phyloP scores from a whole-genome alignment of 2,888 invertebrate genomes.

The Diarsia mendica region DNA sequence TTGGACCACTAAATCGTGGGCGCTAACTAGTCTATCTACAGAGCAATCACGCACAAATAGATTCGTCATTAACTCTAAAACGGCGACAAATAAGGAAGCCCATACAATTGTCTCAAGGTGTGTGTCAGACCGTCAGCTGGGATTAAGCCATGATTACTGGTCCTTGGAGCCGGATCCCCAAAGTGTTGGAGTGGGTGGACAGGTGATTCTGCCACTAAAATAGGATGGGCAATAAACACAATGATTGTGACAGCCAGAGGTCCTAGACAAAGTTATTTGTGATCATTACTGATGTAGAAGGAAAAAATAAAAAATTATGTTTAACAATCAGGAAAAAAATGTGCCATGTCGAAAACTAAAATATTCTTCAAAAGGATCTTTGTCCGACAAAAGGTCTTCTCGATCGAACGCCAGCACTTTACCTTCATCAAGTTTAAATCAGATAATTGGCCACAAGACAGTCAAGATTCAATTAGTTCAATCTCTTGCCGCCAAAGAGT shows the following conservation, averaged over 20 bases:
- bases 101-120: constrained; percentile 53
- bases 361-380: neutral
- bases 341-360: no score
- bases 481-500: constrained; percentile 49
- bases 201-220: neutral
- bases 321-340: no score
- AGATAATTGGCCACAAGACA: constrained; percentile 17
- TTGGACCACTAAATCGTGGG: constrained; percentile 44
- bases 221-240: neutral
- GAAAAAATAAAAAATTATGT: no score
- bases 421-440: constrained; percentile 7
- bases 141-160: constrained; percentile 31
- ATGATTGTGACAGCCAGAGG: no score
- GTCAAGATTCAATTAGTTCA: constrained; percentile 56
- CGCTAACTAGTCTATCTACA: constrained; percentile 22
- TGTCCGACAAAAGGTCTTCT: no score
- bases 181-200: constrained; percentile 21
- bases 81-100: constrained; percentile 49
- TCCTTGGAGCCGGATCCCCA: neutral
- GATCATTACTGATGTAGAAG: no score
- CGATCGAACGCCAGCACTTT: neutral
- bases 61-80: constrained; percentile 50
- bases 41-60: constrained; percentile 53
- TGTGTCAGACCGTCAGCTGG: constrained; percentile 2
- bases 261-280: no score